These are phyloP conservation scores for Pseudobourletiella spinata DNA, from an alignment of 1,140 invertebrate genomes.

Conservation along the genomic window DNA sequence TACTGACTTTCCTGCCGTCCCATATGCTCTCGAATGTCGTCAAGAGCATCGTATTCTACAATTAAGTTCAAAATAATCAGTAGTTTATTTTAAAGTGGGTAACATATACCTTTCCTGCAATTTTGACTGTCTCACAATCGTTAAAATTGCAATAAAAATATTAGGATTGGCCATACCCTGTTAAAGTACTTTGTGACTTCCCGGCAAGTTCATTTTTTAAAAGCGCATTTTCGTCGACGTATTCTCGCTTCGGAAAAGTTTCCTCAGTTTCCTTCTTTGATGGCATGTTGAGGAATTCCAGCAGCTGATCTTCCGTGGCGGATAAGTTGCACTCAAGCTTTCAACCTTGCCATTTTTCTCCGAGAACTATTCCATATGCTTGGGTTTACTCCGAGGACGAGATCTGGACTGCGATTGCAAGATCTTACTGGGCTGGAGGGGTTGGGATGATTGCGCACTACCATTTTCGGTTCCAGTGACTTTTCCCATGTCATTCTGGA, in stretches of 20 bases:
- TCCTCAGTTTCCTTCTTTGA: slow-evolving; percentile 20
- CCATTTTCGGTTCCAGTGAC: too few relatives aligned
- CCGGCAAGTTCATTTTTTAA: slow-evolving; percentile 25
- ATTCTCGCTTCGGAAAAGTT: too few relatives aligned
- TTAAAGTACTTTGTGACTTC: slow-evolving; percentile 28
- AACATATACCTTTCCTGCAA: too few relatives aligned
- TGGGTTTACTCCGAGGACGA: too few relatives aligned
- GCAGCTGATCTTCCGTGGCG: slow-evolving; percentile 23
- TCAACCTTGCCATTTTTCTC: too few relatives aligned
- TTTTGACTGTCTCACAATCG: neutral
- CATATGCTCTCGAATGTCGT: slow-evolving; percentile 13
- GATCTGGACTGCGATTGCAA: too few relatives aligned
- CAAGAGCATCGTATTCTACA: slow-evolving; percentile 22
- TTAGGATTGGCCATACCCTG: slow-evolving; percentile 12
- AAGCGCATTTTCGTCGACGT: slow-evolving; percentile 19
- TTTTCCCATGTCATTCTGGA: too few relatives aligned
- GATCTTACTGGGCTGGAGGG: too few relatives aligned
- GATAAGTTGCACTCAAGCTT: too few relatives aligned
- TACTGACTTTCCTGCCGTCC: neutral
- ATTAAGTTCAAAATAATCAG: neutral
- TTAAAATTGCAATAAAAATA: neutral
- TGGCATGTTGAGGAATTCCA: slow-evolving; percentile 21
- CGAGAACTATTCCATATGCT: too few relatives aligned
- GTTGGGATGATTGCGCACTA: too few relatives aligned
- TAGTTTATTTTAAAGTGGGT: too few relatives aligned